A percentile compares a stretch with the other conserved stretches of the same genome.
These are phyloP conservation scores for Drosophila sp. DNA, from an alignment of 1,140 invertebrate genomes.

Conservation along the genomic window DNA sequence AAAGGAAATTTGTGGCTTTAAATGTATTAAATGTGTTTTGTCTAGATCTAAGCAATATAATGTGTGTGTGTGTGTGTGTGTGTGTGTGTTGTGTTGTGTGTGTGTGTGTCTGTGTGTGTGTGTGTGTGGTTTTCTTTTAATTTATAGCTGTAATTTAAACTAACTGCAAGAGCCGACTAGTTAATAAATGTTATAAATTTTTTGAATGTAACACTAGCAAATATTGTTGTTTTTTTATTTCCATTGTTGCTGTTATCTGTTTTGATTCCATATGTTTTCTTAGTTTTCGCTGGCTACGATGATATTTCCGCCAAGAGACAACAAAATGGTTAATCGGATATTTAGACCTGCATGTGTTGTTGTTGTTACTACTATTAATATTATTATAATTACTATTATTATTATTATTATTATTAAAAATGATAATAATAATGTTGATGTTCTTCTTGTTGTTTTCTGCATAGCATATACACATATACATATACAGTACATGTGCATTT, in stretches of 20 bases:
- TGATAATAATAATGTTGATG: constrained; percentile 44
- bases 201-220: constrained; percentile 10
- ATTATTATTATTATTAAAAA: too few relatives aligned
- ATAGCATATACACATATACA: constrained; percentile 23
- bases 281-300: background rate
- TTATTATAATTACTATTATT: too few relatives aligned
- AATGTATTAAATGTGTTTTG: constrained; percentile 55
- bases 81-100: background rate
- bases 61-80: background rate
- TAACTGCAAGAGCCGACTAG: constrained; percentile 38
- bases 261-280: background rate
- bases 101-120: background rate
- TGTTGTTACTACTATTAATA: constrained; percentile 14
- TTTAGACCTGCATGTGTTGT: constrained; percentile 12
- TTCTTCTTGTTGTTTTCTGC: constrained; percentile 26
- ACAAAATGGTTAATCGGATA: constrained; percentile 41
- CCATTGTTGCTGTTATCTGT: constrained; percentile 7
- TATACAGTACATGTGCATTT: too few relatives aligned
- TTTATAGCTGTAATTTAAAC: constrained; percentile 31
- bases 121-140: constrained; percentile 13
- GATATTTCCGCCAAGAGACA: background rate
- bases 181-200: constrained; percentile 53
- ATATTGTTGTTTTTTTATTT: constrained; percentile 19
- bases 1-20: constrained; percentile 68
- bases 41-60: constrained; percentile 25